Evolutionary conservation across 2,888 invertebrate genomes (phyloP).

Genomic region (Ennomos quercinarius): DNA sequence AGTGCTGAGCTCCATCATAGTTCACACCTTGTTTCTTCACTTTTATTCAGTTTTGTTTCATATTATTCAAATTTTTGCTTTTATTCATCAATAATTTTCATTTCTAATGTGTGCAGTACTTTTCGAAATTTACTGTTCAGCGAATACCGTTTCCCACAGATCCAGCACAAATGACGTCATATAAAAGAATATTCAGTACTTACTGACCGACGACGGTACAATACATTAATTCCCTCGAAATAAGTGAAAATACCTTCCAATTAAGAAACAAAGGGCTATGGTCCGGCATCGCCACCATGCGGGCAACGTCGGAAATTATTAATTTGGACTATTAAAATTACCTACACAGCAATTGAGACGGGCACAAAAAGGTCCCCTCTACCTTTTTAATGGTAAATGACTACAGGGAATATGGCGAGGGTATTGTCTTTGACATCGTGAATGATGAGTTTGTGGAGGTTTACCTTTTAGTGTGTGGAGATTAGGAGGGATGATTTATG

Average conservation of each 20-base stretch:
- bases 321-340: slow-evolving; percentile 74
- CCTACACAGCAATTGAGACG: slow-evolving; percentile 67
- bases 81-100: too few relatives aligned
- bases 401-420: slow-evolving; percentile 45
- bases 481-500: slow-evolving; percentile 34
- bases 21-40: too few relatives aligned
- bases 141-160: too few relatives aligned
- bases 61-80: too few relatives aligned
- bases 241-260: slow-evolving; percentile 64
- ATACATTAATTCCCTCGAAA: slow-evolving; percentile 48
- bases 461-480: slow-evolving; percentile 38
- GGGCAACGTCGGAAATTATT: slow-evolving; percentile 70
- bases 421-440: slow-evolving; percentile 59
- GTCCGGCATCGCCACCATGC: slow-evolving; percentile 56
- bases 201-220: slow-evolving; percentile 52
- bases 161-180: slow-evolving; percentile 7
- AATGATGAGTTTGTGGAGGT: slow-evolving; percentile 50
- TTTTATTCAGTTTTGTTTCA: too few relatives aligned
- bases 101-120: too few relatives aligned
- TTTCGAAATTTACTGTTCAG: too few relatives aligned
- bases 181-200: slow-evolving; percentile 4
- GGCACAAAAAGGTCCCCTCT: slow-evolving; percentile 66
- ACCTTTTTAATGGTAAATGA: slow-evolving; percentile 65
- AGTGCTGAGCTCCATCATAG: too few relatives aligned
- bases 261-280: slow-evolving; percentile 65